phyloP scores from a whole-genome alignment of 1,140 invertebrate species.

The Atta texana region DNA sequence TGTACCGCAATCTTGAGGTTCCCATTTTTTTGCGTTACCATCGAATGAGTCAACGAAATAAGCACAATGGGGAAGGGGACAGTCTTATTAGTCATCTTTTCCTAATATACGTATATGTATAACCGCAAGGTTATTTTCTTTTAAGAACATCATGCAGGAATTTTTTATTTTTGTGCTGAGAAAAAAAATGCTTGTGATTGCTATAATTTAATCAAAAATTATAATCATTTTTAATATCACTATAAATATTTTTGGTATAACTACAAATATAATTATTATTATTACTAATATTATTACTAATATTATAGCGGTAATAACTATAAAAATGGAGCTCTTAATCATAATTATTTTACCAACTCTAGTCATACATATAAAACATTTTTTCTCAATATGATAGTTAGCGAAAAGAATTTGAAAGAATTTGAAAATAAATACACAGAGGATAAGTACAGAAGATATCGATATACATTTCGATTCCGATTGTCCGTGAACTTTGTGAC shows the following conservation, averaged over 20 bases:
- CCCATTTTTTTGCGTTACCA: constrained; percentile 18
- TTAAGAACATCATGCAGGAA: background rate
- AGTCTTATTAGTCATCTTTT: constrained; percentile 44
- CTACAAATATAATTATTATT: too few species aligned
- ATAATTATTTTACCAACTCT: too few species aligned
- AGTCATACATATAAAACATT: too few species aligned
- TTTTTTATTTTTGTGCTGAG: background rate
- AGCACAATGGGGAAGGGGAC: background rate
- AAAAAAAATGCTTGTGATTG: too few species aligned
- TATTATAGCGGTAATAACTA: too few species aligned
- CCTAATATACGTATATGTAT: background rate
- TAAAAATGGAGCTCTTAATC: too few species aligned
- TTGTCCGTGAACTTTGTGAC: constrained; percentile 13
- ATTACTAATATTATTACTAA: too few species aligned
- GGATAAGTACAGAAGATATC: background rate
- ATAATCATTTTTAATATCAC: too few species aligned
- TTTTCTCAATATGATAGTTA: too few species aligned
- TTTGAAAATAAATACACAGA: background rate
- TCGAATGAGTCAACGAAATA: constrained; percentile 43
- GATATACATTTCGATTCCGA: background rate
- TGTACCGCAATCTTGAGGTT: constrained; percentile 19
- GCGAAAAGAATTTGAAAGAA: background rate
- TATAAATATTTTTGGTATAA: too few species aligned
- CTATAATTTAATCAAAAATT: too few species aligned
- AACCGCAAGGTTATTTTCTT: background rate